Percentiles rank a stretch among this genome's conserved stretches.
phyloP scores from a whole-genome alignment of 2,113 vertebrate genomes.

The Alosa alosa region DNA sequence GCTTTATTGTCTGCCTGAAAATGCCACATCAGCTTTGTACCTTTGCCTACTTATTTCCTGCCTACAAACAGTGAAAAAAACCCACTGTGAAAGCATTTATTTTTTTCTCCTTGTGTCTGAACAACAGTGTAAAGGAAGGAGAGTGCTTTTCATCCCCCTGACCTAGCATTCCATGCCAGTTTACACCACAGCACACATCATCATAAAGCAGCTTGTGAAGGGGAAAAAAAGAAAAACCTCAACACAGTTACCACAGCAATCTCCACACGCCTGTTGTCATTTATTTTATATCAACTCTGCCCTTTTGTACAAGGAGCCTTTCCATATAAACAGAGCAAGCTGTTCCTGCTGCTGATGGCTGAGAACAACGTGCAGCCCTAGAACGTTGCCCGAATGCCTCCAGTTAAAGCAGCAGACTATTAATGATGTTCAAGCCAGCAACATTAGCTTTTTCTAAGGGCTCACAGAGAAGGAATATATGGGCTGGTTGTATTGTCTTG shows the following conservation, averaged over 20 bases:
- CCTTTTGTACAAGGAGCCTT: conserved; percentile 38
- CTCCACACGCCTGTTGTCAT: conserved; percentile 34
- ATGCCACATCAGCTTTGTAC: not conserved
- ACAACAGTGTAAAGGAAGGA: not conserved
- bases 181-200: not conserved
- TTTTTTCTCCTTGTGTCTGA: conserved; percentile 34
- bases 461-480: not conserved
- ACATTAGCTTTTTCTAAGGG: not conserved
- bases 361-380: not conserved
- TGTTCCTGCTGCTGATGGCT: conserved; percentile 12
- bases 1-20: not conserved
- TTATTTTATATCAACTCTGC: conserved; percentile 38
- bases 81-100: not conserved
- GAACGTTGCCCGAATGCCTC: not conserved
- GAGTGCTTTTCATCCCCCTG: not conserved
- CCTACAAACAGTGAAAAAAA: not conserved
- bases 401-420: not conserved
- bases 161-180: conserved; percentile 25
- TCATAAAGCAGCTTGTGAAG: conserved; percentile 20
- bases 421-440: not conserved
- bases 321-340: conserved; percentile 32
- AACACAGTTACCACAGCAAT: conserved; percentile 30
- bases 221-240: conserved; percentile 15
- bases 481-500: not conserved
- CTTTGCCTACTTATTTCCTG: not conserved